These are phyloP conservation scores for Hyphantria cunea DNA, from an alignment of 1,140 invertebrate species.

Conservation along the genomic window DNA sequence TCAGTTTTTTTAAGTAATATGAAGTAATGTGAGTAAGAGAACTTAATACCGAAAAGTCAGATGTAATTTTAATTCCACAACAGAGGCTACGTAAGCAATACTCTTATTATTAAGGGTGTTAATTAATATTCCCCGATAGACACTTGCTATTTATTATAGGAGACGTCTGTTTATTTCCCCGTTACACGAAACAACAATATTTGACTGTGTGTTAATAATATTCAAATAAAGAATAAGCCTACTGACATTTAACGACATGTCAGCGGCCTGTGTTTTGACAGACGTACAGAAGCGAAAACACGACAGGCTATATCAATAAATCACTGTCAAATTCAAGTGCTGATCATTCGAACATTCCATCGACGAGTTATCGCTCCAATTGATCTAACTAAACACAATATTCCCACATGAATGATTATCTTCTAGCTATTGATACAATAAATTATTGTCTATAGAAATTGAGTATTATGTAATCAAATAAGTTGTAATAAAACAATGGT, in stretches of 20 bases:
- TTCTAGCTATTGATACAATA: constrained; percentile 1
- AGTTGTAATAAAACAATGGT: constrained; percentile 14
- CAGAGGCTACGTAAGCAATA: too few species aligned
- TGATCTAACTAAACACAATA: constrained; percentile 37
- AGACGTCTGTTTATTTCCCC: too few species aligned
- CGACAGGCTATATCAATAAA: constrained; percentile 63
- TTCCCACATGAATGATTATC: constrained; percentile 18
- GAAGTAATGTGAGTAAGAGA: too few species aligned
- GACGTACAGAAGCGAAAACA: constrained; percentile 53
- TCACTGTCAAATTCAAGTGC: constrained; percentile 29
- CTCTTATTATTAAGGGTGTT: too few species aligned
- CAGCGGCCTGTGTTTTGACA: constrained; percentile 31
- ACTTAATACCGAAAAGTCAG: too few species aligned
- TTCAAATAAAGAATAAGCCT: too few species aligned
- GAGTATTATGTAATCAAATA: constrained; percentile 10
- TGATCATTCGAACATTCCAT: constrained; percentile 35
- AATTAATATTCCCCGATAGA: too few species aligned
- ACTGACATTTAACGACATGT: not conserved
- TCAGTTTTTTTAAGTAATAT: too few species aligned
- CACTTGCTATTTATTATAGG: too few species aligned
- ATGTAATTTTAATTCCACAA: too few species aligned
- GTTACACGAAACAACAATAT: too few species aligned
- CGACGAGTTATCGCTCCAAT: constrained; percentile 43
- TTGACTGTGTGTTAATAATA: too few species aligned
- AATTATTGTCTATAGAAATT: constrained; percentile 11